Evolutionary conservation across 1,140 invertebrate species (phyloP), one percentile per base, ranked within the genome.

Genomic region (Drosophila lini): DNA sequence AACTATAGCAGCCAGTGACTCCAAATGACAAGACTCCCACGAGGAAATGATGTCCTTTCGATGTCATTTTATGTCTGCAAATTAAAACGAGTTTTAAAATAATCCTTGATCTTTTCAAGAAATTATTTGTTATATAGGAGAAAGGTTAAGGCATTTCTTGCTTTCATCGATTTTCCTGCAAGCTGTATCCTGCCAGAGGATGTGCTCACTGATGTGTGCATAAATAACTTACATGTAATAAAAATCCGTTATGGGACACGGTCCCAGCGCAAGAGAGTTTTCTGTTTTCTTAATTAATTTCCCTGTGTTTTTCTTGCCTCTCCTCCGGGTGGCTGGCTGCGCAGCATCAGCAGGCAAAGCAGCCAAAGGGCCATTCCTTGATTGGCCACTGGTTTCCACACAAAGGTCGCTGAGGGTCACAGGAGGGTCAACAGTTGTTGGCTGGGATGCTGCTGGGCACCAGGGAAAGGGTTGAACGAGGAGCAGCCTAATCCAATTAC

Each of bases 281-380:
- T 73, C 58, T 73, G 63, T 76, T 81, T 86, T 86, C 83, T 86
- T 88, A 86, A 86, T 88, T 82, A 82, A 86, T 82, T 80, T 84
- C 34, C 61, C 67, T 16, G 44, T 62, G 61, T 68, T 83, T 75
- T 71, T 52, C 59, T 55, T 48, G 10, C 55, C 13, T 44, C 22
- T 19, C 11, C 42, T 22, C 22, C 42, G 42, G 42, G 5, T 3
- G 10, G 42, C 19, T 25, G 19, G 19, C 19, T 19, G 19, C 19
- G 55, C 40, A 42, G 38, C 38, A 44, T 44, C 42, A 5, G 19
- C 11, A 22, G 9, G 42, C 42, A 22, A 19, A n/a, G 32, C 52
- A 67, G 53, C 67, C 56, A 77, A 77, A 76, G 55, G 61, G 41
- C 63, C 62, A 68, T 45, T 45, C 13, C 42, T 40, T 45, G 59